phyloP scores from a whole-genome alignment of 1,140 invertebrate species.

The Drosophila watanabei region DNA sequence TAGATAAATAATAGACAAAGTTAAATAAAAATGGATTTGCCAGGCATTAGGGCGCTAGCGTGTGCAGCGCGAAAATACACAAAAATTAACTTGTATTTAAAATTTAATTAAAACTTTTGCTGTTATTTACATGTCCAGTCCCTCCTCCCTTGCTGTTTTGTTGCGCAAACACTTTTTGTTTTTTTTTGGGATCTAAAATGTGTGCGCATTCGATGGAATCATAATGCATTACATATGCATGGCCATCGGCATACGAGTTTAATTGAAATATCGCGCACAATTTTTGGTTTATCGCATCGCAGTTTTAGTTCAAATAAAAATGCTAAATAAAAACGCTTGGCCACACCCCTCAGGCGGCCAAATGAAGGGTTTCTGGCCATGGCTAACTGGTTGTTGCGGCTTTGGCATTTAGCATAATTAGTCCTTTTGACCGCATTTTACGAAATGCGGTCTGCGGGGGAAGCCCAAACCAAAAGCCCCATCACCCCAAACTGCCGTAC shows the following conservation, averaged over 20 bases:
- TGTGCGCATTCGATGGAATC: slow-evolving; percentile 40
- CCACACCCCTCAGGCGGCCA: slow-evolving; percentile 3
- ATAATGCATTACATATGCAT: slow-evolving; percentile 62
- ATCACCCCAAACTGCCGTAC: not conserved
- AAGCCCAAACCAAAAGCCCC: slow-evolving; percentile 5
- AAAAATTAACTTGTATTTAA: slow-evolving; percentile 84
- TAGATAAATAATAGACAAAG: slow-evolving; percentile 44
- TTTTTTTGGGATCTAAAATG: slow-evolving; percentile 14
- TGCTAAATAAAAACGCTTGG: not conserved
- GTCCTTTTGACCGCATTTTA: slow-evolving; percentile 73
- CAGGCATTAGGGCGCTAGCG: slow-evolving; percentile 11
- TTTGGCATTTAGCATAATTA: slow-evolving; percentile 81
- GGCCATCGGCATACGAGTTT: slow-evolving; percentile 51
- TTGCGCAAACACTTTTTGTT: slow-evolving; percentile 44
- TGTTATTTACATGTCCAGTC: slow-evolving; percentile 70
- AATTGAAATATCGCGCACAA: slow-evolving; percentile 76
- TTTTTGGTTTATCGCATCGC: slow-evolving; percentile 72
- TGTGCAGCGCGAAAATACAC: slow-evolving; percentile 68
- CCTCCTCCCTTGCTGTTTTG: slow-evolving; percentile 13
- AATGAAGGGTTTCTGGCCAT: slow-evolving; percentile 41
- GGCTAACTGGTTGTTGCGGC: slow-evolving; percentile 77
- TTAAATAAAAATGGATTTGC: slow-evolving; percentile 43
- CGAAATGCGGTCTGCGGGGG: slow-evolving; percentile 62
- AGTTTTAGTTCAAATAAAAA: slow-evolving; percentile 16
- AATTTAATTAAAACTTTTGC: slow-evolving; percentile 84